Evolutionary conservation across 2,797 vertebrate genomes (phyloP), one percentile per base, ranked within the genome.

Genomic region (Pogoniulus pusillus): DNA sequence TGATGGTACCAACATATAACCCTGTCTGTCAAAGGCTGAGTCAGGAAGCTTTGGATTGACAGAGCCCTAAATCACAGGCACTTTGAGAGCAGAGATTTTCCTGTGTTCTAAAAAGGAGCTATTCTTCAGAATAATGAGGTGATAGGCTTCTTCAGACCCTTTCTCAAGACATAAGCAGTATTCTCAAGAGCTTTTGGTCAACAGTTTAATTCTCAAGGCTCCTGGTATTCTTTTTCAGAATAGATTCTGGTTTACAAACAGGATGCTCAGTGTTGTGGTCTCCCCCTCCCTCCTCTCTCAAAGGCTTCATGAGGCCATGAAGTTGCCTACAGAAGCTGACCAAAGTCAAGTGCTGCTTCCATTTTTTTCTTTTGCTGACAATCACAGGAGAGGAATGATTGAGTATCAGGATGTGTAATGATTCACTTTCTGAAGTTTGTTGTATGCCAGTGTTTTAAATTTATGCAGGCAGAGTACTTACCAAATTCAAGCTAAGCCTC

Each of bases 401-500:
- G 65, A 86, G 4, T 53, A 72, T 45, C 30, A 66, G 66, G 49
- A 83, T 26, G 34, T 54, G 58, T 74, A 82, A 62, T 8, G 6
- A 71, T 76, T 68, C 68, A 30, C 29, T 71, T 71, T 35, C 43
- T 66, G 32, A 89, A 90, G 41, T 86, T 77, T 62, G 18, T 30
- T 16, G 11, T 55, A 65, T 77, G 57, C 32, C 69, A 70, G 43
- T 51, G n/a, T 81, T 87, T 87, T 51, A 85, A 73, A 89, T 87
- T 57, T 86, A 45, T 53, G 34, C 70, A 79, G 82, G 66, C 80
- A 70, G 27, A 86, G 23, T 82, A 97, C 98, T 98, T 97, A 99
- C 99, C 98, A 99, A 97, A 97, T 99, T 99, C 93, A 99, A 97
- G 96, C 98, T 99, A 88, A 98, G 98, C 91, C 98, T 98, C 96